These are phyloP conservation scores for Tupaia chinensis DNA, from an alignment of 2,113 vertebrate species.

Conservation along the genomic window DNA sequence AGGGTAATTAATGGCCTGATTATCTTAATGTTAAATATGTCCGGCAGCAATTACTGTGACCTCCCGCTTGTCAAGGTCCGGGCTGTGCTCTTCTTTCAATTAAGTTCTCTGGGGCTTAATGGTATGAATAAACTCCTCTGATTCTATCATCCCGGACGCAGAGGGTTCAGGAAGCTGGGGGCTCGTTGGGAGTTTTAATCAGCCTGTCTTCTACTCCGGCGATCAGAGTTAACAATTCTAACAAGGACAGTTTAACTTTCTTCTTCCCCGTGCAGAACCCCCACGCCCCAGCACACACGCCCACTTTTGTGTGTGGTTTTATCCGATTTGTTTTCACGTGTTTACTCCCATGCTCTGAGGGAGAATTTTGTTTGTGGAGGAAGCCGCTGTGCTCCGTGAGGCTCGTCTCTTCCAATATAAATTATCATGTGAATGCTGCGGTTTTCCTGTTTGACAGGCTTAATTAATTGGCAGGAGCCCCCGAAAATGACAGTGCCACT, in stretches of 20 bases:
- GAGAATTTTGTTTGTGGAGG: conserved; percentile 80
- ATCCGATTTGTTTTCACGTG: not conserved
- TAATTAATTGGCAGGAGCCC: conserved; percentile 94
- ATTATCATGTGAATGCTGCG: conserved; percentile 91
- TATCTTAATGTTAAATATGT: conserved; percentile 99
- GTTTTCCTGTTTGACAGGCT: conserved; percentile 92
- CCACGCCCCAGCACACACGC: not conserved
- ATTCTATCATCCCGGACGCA: conserved; percentile 90
- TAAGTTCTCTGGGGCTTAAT: conserved; percentile 96
- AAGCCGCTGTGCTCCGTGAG: conserved; percentile 66
- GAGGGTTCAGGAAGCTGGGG: conserved; percentile 91
- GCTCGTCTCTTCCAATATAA: conserved; percentile 91
- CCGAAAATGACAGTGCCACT: conserved; percentile 93
- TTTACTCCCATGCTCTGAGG: conserved; percentile 78
- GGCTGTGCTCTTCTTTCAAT: conserved; percentile 96
- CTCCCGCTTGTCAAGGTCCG: conserved; percentile 99
- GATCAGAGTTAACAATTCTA: conserved; percentile 89
- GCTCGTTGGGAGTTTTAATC: conserved; percentile 92
- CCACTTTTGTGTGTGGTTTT: not conserved
- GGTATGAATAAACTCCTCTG: conserved; percentile 94
- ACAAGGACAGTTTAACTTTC: conserved; percentile 91
- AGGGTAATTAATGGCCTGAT: conserved; percentile 99
- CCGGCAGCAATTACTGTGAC: conserved; percentile 99
- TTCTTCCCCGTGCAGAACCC: conserved; percentile 47
- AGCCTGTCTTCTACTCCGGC: conserved; percentile 89